Conservation (phyloP, 2,888 invertebrate genomes). For the Tinea trinotella region DNA sequence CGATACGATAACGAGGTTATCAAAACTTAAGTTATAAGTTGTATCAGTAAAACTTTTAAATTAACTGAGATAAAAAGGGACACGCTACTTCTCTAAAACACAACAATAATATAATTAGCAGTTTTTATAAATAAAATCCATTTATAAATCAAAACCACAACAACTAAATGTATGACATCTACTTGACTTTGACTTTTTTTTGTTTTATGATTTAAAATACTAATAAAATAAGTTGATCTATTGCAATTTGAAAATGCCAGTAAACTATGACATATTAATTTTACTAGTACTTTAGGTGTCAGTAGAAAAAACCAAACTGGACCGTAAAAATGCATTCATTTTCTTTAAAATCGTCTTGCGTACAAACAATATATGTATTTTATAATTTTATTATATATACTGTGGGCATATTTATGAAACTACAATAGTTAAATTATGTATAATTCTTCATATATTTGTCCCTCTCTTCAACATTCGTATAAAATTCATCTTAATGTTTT, state of each 20-base stretch:
- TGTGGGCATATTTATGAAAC: no score
- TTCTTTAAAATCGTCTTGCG: no score
- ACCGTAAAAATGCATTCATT: background rate
- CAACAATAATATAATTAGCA: background rate
- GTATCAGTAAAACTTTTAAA: background rate
- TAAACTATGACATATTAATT: background rate
- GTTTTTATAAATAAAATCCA: background rate
- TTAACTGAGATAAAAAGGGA: background rate
- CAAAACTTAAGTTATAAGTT: background rate
- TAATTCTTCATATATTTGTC: no score
- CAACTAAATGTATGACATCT: conserved; percentile 31
- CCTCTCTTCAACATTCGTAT: no score
- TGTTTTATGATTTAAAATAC: background rate
- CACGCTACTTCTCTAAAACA: background rate
- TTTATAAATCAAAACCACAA: background rate
- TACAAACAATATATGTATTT: no score
- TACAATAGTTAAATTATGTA: no score
- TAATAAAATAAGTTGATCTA: background rate
- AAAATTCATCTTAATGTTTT: no score
- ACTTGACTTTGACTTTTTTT: conserved; percentile 36
- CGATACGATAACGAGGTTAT: conserved; percentile 6
- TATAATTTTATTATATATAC: no score
- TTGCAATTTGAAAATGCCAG: background rate
- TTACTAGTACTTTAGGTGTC: background rate
- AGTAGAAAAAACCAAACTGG: background rate